phyloP scores from a whole-genome alignment of 2,888 invertebrate genomes.

The Aphodius granarius region DNA sequence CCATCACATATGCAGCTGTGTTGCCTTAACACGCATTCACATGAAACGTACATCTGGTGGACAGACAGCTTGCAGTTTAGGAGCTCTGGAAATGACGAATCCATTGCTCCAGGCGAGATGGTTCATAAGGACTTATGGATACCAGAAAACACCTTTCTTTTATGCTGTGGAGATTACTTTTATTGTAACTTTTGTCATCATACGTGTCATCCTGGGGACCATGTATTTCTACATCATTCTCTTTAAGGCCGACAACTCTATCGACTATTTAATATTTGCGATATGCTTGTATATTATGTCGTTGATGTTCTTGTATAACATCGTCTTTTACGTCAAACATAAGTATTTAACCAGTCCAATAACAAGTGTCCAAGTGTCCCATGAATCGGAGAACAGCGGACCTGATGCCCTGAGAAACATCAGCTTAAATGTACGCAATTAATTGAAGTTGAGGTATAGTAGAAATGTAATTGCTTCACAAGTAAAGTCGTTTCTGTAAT shows the following conservation, averaged over 20 bases:
- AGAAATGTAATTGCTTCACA: background rate
- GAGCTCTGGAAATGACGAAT: constrained; percentile 64
- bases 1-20: constrained; percentile 59
- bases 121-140: constrained; percentile 60
- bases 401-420: background rate
- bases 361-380: no score
- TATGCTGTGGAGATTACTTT: constrained; percentile 57
- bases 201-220: constrained; percentile 60
- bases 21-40: constrained; percentile 58
- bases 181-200: constrained; percentile 54
- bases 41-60: constrained; percentile 56
- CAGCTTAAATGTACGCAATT: background rate
- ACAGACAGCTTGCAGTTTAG: constrained; percentile 59
- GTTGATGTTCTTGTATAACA: constrained; percentile 47
- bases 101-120: constrained; percentile 65
- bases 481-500: background rate
- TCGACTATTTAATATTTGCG: constrained; percentile 44
- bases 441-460: background rate
- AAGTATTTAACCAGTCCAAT: constrained; percentile 36
- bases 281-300: constrained; percentile 47
- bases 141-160: constrained; percentile 54
- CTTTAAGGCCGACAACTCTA: constrained; percentile 52
- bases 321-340: constrained; percentile 40
- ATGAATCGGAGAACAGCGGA: background rate
- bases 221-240: constrained; percentile 55